These are phyloP conservation scores for Coremacera marginata DNA, from an alignment of 2,888 invertebrate species.

Conservation along the genomic window DNA sequence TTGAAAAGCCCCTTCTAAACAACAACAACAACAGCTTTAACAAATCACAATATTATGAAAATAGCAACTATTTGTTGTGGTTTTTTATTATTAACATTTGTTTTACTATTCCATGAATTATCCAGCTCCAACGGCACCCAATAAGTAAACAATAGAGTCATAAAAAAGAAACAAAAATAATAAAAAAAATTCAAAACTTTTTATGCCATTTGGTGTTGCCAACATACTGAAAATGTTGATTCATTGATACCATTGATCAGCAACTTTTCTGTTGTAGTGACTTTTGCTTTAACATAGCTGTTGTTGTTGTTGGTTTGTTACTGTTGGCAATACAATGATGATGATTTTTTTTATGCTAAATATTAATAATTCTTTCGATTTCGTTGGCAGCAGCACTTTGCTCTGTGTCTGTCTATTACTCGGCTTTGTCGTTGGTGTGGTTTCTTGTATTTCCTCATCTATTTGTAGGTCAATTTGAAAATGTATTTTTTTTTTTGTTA, in stretches of 20 bases:
- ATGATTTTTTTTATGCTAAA: slow-evolving; percentile 3
- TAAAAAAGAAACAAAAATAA: neutral
- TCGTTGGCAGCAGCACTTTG: neutral
- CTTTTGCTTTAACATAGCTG: neutral
- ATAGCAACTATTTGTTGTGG: neutral
- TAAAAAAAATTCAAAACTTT: neutral
- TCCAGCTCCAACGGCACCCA: neutral
- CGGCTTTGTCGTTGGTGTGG: neutral
- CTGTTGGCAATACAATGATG: slow-evolving; percentile 10
- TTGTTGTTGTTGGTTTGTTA: slow-evolving; percentile 4
- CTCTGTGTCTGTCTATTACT: neutral
- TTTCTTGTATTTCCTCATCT: neutral
- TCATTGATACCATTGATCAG: slow-evolving; percentile 5
- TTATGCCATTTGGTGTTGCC: neutral
- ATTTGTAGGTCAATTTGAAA: slow-evolving; percentile 8
- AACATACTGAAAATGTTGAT: slow-evolving; percentile 2
- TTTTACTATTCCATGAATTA: slow-evolving; percentile 17
- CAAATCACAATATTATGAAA: too few relatives aligned
- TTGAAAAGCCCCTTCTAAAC: too few relatives aligned
- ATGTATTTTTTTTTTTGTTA: neutral
- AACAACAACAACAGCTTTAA: too few relatives aligned
- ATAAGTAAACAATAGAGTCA: neutral
- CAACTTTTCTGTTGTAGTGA: neutral
- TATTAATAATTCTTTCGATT: slow-evolving; percentile 12
- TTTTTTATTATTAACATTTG: neutral